Conservation (phyloP, 2,797 vertebrate genomes). For the Oreochromis mossambicus region DNA sequence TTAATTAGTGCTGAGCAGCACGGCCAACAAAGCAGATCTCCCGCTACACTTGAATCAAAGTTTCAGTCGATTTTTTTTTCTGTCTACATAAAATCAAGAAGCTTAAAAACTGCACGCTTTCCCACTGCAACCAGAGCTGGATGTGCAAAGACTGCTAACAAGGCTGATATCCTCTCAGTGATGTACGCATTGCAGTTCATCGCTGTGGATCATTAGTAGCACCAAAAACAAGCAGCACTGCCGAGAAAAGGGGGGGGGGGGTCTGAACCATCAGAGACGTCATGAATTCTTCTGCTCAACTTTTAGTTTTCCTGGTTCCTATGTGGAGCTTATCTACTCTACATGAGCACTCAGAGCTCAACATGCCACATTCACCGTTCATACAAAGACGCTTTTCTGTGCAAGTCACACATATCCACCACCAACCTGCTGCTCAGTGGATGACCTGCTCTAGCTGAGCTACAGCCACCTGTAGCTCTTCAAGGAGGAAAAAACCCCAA, state of each 20-base stretch:
- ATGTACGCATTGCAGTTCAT: background rate
- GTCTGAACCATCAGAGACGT: background rate
- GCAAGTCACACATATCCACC: background rate
- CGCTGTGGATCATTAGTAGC: background rate
- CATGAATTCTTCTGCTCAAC: background rate
- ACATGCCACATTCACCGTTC: background rate
- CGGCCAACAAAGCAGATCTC: background rate
- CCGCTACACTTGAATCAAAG: background rate
- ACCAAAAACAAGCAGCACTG: background rate
- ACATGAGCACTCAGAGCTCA: background rate
- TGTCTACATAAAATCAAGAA: background rate
- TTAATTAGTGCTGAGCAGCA: background rate
- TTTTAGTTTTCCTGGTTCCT: background rate
- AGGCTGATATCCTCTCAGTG: background rate
- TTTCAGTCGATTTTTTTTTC: background rate
- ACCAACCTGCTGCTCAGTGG: background rate
- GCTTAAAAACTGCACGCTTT: background rate
- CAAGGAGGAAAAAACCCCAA: fast-evolving
- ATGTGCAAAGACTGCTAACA: background rate
- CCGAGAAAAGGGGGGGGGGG: background rate
- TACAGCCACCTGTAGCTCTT: background rate
- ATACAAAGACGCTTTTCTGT: background rate
- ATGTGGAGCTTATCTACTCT: background rate
- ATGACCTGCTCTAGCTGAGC: background rate
- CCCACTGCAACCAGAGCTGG: background rate